phyloP scores from a whole-genome alignment of 2,888 invertebrate species.

The Lydus trimaculatus region DNA sequence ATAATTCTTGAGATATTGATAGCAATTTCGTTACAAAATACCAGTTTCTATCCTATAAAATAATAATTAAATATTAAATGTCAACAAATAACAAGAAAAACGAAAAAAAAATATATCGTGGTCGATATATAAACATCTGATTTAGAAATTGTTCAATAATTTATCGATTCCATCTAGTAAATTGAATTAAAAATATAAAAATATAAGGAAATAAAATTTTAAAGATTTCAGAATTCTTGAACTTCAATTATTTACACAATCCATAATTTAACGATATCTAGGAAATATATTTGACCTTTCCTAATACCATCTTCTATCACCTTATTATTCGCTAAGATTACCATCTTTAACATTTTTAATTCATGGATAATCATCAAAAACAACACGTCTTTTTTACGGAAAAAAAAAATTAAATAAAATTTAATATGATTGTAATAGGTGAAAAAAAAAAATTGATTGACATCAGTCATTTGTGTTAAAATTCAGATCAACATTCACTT shows the following conservation, averaged over 20 bases:
- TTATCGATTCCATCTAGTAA: background rate
- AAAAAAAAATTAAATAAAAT: too few relatives aligned
- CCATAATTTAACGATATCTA: background rate
- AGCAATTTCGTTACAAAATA: too few relatives aligned
- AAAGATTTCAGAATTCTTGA: background rate
- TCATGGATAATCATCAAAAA: background rate
- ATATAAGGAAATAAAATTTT: background rate
- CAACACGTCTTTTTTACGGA: too few relatives aligned
- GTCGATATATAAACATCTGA: background rate
- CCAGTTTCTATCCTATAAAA: too few relatives aligned
- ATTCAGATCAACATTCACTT: background rate
- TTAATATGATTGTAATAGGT: too few relatives aligned
- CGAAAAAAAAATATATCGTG: background rate
- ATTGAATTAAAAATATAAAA: background rate
- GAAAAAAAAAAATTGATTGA: slow-evolving; percentile 1
- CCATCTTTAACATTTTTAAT: background rate
- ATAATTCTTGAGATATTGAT: too few relatives aligned
- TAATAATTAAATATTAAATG: background rate
- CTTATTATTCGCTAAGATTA: background rate
- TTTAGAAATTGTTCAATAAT: background rate
- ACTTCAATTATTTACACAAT: background rate
- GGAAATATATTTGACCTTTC: background rate
- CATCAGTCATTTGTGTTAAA: background rate
- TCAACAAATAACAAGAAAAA: background rate
- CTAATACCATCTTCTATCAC: background rate